A percentile compares a stretch with the other conserved stretches of the same genome.
These are phyloP conservation scores for Pectinophora gossypiella DNA, from an alignment of 1,140 invertebrate genomes.

Conservation along the genomic window DNA sequence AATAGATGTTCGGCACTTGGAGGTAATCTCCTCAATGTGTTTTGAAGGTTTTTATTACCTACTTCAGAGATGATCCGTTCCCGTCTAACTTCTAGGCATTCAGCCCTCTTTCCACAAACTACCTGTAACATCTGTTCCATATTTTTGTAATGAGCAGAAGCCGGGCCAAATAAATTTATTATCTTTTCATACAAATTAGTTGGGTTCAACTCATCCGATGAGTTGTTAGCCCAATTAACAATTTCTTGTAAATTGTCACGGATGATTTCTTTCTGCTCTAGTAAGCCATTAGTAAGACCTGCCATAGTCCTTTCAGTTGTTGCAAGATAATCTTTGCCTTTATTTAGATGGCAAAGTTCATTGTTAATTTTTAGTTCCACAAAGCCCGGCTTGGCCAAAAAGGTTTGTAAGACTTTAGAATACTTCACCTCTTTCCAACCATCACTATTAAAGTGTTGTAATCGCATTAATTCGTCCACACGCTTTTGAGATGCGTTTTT, in stretches of 20 bases:
- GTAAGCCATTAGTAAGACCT: background rate
- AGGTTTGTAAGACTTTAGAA: too few species aligned
- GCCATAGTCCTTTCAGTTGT: background rate
- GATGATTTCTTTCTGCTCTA: background rate
- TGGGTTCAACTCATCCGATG: background rate
- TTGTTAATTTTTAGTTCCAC: background rate
- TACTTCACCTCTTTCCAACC: constrained; percentile 1
- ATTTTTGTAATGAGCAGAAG: background rate
- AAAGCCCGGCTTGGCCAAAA: too few species aligned
- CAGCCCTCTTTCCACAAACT: constrained; percentile 1
- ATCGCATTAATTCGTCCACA: background rate
- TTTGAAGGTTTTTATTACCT: constrained; percentile 1
- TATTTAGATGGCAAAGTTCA: background rate
- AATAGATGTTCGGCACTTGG: background rate
- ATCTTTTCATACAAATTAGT: background rate
- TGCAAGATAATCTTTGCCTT: background rate
- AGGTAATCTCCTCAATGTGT: background rate
- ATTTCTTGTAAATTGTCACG: background rate
- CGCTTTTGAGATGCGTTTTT: background rate
- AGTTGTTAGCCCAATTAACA: background rate
- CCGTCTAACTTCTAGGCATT: background rate
- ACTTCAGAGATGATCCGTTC: background rate
- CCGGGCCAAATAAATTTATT: background rate
- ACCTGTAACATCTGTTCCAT: background rate
- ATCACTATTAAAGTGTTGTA: background rate